Evolutionary conservation across 1,140 invertebrate species (phyloP), one percentile per base, ranked within the genome.

Genomic region (Lerema accius): DNA sequence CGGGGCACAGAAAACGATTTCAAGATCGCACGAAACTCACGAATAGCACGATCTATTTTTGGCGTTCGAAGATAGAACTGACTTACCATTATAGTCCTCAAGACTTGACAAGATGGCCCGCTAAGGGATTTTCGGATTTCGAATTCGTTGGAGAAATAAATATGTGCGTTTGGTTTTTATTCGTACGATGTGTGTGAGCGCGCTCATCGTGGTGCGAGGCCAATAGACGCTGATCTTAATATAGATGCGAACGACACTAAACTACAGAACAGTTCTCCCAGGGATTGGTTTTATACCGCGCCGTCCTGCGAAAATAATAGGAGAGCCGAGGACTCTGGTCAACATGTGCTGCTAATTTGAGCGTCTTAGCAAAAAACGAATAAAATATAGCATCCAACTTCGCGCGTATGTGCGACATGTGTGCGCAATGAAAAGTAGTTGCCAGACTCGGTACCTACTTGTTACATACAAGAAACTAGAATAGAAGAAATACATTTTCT

Each of bases 151-250:
- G 71, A 73, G 60, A 59, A 84, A 83, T 82, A 83, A 83, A 84
- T 86, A 87, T 76, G 82, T 81, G 84, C 82, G 80, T 83, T 83
- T 81, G 76, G 65, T 73, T 86, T 80, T 86, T 77, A 74, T 73
- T 76, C 78, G 67, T 50, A 15, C 69, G 66, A 49, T 73, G 56
- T 71, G 53, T 78, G 64, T 84, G 82, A 82, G 85, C 78, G 69
- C 51, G 67, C 78, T 82, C 86, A 89, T 86, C 59, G 35, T 71
- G 67, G 37, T 45, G 37, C 84, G 84, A 86, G 82, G 84, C 76
- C 80, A 73, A 53, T 66, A 48, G 43, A 45, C 75, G 71, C 68
- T 68, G 79, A 71, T 86, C 86, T 86, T 84, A 84, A 88, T 88
- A 72, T 89, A 88, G 84, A 86, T 51, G 76, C 78, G 73, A 74